Evolutionary conservation across 2,888 invertebrate species (phyloP).

Genomic region (Elysia crispata): DNA sequence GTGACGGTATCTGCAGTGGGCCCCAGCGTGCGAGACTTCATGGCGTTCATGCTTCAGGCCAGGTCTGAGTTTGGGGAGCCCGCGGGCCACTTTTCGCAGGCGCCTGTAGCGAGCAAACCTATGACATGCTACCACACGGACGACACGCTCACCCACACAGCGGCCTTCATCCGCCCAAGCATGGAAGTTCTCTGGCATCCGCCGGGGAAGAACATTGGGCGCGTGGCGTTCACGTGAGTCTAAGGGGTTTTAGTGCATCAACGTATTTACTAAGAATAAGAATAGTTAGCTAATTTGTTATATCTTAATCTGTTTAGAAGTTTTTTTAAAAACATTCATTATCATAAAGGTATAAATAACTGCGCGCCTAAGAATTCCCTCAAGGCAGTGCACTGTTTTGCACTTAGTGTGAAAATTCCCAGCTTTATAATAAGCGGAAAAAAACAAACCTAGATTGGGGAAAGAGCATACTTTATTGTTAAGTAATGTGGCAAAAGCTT

Average conservation of each 20-base stretch:
- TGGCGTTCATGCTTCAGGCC: conserved; percentile 53
- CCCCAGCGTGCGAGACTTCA: conserved; percentile 32
- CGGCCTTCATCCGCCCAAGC: conserved; percentile 45
- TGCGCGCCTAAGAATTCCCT: no score
- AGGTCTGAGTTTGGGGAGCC: conserved; percentile 39
- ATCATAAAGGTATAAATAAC: no score
- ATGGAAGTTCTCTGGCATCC: conserved; percentile 52
- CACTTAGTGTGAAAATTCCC: no score
- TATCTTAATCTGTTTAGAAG: no score
- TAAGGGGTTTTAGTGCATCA: not conserved
- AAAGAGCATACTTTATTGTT: no score
- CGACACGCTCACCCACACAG: conserved; percentile 52
- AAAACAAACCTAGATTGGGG: no score
- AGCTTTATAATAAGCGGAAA: no score
- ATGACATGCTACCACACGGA: conserved; percentile 39
- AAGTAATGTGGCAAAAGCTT: no score
- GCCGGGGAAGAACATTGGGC: conserved; percentile 47
- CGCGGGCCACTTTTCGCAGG: conserved; percentile 40
- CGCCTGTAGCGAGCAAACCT: conserved; percentile 46
- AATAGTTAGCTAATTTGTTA: no score
- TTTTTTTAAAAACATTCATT: no score
- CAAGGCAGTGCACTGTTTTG: no score
- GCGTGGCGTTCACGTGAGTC: conserved; percentile 49
- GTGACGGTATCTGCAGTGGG: conserved; percentile 35
- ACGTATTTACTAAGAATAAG: no score